These are phyloP conservation scores for Rapana venosa DNA, from an alignment of 2,888 invertebrate genomes.

Conservation along the genomic window DNA sequence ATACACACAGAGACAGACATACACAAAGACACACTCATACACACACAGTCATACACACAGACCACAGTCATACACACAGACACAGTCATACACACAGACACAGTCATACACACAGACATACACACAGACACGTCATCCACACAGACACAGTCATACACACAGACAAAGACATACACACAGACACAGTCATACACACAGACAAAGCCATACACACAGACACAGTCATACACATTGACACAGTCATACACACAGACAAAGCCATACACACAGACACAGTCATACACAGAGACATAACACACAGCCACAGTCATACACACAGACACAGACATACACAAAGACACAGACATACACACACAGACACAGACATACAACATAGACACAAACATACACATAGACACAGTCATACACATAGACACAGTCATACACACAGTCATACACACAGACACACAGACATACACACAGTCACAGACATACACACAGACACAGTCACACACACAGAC, in stretches of 20 bases:
- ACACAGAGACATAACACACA: neutral
- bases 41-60: neutral
- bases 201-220: neutral
- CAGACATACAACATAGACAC: neutral
- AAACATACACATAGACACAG: neutral
- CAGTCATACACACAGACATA: neutral
- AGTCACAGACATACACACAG: neutral
- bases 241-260: too few relatives aligned
- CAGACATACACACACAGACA: neutral
- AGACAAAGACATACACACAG: neutral
- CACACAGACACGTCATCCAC: neutral
- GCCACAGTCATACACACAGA: neutral
- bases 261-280: too few relatives aligned
- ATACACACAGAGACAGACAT: neutral
- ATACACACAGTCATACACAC: neutral
- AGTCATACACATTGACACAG: neutral
- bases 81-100: neutral
- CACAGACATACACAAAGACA: neutral
- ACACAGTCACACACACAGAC: neutral
- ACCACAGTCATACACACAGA: neutral
- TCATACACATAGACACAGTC: neutral
- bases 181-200: neutral
- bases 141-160: neutral
- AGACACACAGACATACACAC: too few relatives aligned
- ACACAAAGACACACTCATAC: neutral